Percentiles rank a stretch among this genome's conserved stretches.
Evolutionary conservation across 2,888 invertebrate species (phyloP).

Genomic region (Hymenopus coronatus): DNA sequence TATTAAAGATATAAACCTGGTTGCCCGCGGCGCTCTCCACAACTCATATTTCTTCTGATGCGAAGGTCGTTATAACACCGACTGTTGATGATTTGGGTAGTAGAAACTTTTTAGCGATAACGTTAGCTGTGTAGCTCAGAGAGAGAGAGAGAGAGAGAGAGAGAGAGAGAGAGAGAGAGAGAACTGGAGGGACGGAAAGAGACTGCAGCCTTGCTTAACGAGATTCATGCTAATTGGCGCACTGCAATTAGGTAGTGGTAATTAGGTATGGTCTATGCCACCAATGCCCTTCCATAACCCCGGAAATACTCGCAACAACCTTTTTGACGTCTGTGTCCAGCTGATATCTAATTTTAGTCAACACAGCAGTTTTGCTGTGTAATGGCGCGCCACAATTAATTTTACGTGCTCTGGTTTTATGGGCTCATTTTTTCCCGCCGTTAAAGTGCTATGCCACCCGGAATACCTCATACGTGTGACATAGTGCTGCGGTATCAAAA

Average conservation of each 20-base stretch:
- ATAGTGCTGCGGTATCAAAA: not conserved
- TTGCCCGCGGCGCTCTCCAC: too few species aligned
- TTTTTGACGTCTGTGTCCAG: not conserved
- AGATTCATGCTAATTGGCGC: not conserved
- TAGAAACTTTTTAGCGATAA: not conserved
- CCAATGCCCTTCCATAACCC: not conserved
- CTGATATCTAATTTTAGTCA: not conserved
- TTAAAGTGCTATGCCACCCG: too few species aligned
- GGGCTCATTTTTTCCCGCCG: not conserved
- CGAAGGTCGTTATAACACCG: not conserved
- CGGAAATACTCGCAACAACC: not conserved
- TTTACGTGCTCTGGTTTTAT: not conserved
- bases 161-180: not conserved
- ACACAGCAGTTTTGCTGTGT: not conserved
- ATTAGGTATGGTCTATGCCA: not conserved
- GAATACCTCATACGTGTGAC: not conserved
- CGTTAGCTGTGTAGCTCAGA: not conserved
- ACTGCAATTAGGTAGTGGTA: not conserved
- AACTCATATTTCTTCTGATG: not conserved
- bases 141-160: not conserved
- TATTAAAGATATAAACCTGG: too few species aligned
- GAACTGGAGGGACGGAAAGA: not conserved
- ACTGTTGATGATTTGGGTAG: not conserved
- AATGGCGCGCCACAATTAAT: not conserved
- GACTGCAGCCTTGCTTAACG: not conserved